These are phyloP conservation scores for Metaphire vulgaris DNA, from an alignment of 1,140 invertebrate genomes.

Conservation along the genomic window DNA sequence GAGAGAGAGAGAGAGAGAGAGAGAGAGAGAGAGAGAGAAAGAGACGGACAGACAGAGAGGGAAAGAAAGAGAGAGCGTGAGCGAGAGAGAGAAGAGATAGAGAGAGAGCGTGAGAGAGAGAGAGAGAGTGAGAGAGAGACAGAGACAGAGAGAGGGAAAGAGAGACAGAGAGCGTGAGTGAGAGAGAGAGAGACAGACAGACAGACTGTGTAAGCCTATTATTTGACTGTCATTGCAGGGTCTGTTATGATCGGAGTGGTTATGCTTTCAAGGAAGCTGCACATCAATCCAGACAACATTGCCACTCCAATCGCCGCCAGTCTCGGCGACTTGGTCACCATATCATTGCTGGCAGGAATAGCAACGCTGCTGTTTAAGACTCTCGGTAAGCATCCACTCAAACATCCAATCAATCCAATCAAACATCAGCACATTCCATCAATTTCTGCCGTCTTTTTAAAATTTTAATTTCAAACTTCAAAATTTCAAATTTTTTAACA, in stretches of 20 bases:
- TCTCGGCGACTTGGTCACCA: slow-evolving; percentile 82
- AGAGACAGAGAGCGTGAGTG: no score
- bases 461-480: no score
- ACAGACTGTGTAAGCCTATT: not conserved
- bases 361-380: slow-evolving; percentile 38
- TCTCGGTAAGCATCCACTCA: slow-evolving; percentile 38
- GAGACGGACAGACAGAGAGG: no score
- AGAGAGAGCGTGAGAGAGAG: no score
- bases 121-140: not conserved
- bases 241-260: slow-evolving; percentile 69
- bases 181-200: not conserved
- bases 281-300: slow-evolving; percentile 93
- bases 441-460: no score
- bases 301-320: slow-evolving; percentile 94
- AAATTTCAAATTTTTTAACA: no score
- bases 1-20: slow-evolving; percentile 6
- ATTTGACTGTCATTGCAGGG: slow-evolving; percentile 56
- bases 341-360: slow-evolving; percentile 74
- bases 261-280: slow-evolving; percentile 56
- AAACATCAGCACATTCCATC: no score
- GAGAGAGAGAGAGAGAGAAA: not conserved
- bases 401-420: no score
- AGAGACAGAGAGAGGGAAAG: slow-evolving; percentile 1
- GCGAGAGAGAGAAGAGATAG: no score
- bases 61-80: no score